Conservation (phyloP, 2,888 invertebrate genomes). For the Rotaria macrura region DNA sequence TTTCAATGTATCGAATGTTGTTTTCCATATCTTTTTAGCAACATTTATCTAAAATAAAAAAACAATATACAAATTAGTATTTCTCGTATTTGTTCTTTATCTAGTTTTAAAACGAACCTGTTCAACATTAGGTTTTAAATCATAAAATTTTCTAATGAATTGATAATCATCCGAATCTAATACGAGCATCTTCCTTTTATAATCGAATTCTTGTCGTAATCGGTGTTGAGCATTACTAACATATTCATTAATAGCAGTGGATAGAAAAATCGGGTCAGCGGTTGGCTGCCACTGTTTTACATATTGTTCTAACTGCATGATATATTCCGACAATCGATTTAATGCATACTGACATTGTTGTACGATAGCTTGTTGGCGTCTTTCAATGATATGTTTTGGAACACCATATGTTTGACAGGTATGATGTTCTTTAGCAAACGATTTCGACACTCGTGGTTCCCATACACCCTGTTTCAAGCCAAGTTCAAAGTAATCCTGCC, state of each 20-base stretch:
- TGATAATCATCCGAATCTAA: neutral
- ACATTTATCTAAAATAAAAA: neutral
- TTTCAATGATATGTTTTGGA: too few species aligned
- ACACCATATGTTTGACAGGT: neutral
- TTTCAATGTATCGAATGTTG: neutral
- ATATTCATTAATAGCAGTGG: too few species aligned
- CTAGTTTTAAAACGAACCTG: neutral
- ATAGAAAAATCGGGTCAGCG: too few species aligned
- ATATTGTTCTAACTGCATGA: too few species aligned
- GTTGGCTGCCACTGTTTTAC: too few species aligned
- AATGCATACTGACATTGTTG: too few species aligned
- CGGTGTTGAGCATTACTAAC: too few species aligned
- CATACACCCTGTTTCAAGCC: neutral
- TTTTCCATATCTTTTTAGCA: neutral
- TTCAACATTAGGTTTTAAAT: neutral
- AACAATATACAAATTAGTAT: too few species aligned
- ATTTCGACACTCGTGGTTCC: neutral
- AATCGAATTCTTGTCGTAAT: neutral
- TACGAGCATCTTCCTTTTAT: neutral
- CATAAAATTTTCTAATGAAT: neutral
- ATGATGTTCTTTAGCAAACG: neutral
- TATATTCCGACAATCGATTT: too few species aligned
- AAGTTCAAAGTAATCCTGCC: neutral
- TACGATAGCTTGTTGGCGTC: too few species aligned
- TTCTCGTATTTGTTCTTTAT: too few species aligned